phyloP scores from a whole-genome alignment of 2,113 vertebrate genomes.

The Xerus inauris region DNA sequence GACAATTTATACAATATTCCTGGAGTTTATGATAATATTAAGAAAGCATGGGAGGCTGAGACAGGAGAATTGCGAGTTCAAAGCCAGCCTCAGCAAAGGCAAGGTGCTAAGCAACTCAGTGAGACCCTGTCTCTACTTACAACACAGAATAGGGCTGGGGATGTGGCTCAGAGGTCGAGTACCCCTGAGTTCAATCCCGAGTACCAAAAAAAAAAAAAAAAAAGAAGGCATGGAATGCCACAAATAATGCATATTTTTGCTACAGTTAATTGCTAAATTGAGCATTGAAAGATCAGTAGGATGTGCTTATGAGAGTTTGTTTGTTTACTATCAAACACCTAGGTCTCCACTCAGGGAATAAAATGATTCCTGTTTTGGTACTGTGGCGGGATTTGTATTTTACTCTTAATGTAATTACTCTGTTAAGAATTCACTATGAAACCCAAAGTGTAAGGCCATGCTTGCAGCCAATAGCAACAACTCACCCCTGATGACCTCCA shows the following conservation, averaged over 20 bases:
- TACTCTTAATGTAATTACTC: constrained; percentile 6
- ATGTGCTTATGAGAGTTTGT: not conserved
- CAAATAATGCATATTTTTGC: constrained; percentile 3
- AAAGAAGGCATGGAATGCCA: not conserved
- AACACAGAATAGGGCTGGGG: no score
- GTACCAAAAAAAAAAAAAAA: no score
- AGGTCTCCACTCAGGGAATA: not conserved
- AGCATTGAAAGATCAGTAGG: not conserved
- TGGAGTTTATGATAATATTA: not conserved
- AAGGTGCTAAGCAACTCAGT: no score
- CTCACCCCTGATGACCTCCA: constrained; percentile 46
- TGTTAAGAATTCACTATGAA: not conserved
- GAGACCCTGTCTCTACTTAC: no score
- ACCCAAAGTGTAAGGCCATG: not conserved
- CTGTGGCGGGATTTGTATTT: not conserved
- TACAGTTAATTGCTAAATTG: not conserved
- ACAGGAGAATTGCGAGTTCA: no score
- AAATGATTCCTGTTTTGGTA: not conserved
- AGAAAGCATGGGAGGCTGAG: no score
- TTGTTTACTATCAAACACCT: not conserved
- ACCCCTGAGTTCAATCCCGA: no score
- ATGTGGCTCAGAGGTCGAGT: no score
- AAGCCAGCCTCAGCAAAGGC: no score
- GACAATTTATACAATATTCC: not conserved
- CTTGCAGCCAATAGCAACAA: not conserved